Conservation (phyloP, 2,797 vertebrate genomes). For the Oreochromis mossambicus region DNA sequence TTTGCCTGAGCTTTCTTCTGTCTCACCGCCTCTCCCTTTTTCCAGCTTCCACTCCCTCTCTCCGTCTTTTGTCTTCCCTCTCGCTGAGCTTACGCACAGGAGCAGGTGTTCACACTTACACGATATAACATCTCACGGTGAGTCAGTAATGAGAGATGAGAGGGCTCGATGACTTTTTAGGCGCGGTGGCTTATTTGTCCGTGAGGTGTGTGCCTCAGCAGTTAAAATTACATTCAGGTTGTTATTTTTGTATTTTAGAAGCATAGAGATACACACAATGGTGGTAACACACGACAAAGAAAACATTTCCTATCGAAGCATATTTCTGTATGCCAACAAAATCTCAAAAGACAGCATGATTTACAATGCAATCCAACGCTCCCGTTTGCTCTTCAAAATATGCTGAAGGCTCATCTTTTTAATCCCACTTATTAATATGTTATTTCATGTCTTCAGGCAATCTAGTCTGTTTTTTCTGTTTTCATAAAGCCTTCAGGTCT, state of each 20-base stretch:
- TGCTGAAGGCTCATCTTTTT: not conserved
- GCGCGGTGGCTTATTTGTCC: constrained; percentile 8
- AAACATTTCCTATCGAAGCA: not conserved
- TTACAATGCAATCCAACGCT: not conserved
- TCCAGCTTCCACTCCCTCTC: constrained; percentile 20
- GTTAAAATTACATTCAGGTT: not conserved
- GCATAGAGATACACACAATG: fast-evolving
- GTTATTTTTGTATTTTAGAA: too few species aligned
- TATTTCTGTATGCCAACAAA: not conserved
- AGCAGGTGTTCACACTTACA: constrained; percentile 50
- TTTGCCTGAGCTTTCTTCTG: not conserved
- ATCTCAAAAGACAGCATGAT: not conserved
- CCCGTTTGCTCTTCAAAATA: not conserved
- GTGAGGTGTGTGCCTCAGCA: not conserved
- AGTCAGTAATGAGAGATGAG: constrained; percentile 43
- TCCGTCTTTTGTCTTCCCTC: constrained; percentile 10
- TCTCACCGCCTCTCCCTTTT: constrained; percentile 24
- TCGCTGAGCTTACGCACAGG: constrained; percentile 1
- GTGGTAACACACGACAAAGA: not conserved
- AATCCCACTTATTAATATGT: not conserved
- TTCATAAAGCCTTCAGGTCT: not conserved
- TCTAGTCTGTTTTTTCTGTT: not conserved
- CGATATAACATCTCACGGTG: constrained; percentile 31
- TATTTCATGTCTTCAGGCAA: not conserved
- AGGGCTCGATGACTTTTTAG: constrained; percentile 18